Base-by-base conservation (phyloP, 2,113 vertebrate genomes). In the Platanista minor region DNA sequence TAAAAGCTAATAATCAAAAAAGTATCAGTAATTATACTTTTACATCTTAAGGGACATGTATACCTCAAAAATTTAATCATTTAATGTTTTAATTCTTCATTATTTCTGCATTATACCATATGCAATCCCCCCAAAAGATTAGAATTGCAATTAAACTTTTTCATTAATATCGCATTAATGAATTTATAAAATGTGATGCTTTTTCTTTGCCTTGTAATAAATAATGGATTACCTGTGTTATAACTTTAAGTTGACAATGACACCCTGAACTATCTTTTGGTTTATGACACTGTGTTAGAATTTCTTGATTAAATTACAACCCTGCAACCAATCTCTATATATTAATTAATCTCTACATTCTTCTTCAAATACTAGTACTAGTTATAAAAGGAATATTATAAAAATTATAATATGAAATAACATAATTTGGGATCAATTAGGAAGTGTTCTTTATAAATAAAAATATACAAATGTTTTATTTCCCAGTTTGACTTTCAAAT, bases 351-450 rank as follows among this genome's bases (percentile, higher is more conserved):
- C 21, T 77, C 0, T 31, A 82, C 4, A 0, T 62, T 94, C 94
- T 93, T 81, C 3, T 59, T 57, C 5, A 14, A 46, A 21, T 9
- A 59, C 1, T 64, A 18, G 12, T 64, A 69, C 41, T 87, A 91
- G 9, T 90, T 49, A 84, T 18, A 67, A 64, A 62, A 97, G 72
- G 0, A 92, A 87, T 62, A 78, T 88, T 74, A 33, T 92, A 95
- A 39, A 96, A 97, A 95, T 14, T 13, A 87, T 62, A 82, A 87
- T 5, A 59, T 88, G 39, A 83, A 87, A 95, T 64, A 46, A 91
- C 36, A 23, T 78, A 67, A 75, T 21, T 72, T 72, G 20, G 3
- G 71, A 33, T 20, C 64, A 82, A n/a, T 85, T 69, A 46, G 41
- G 3, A 84, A 82, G 78, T 14, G 17, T 3, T 41, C 5, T 25